Percentiles rank a stretch among this genome's conserved stretches.
Evolutionary conservation across 1,140 invertebrate genomes (phyloP).

Genomic region (Drosophila arizonae): DNA sequence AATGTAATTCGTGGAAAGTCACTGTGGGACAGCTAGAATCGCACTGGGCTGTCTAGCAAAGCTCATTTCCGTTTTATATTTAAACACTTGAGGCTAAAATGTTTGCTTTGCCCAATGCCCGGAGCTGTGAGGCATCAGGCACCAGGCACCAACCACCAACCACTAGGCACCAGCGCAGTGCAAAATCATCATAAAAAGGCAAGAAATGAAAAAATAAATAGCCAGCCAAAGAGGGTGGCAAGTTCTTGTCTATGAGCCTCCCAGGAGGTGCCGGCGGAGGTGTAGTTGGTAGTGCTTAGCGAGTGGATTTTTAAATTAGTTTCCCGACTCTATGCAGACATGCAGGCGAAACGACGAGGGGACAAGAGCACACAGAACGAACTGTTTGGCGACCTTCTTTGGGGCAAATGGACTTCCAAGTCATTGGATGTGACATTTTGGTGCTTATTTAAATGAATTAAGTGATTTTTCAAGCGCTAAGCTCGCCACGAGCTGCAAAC

Average conservation of each 20-base stretch:
- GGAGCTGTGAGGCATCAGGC: constrained; percentile 11
- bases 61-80: constrained; percentile 81
- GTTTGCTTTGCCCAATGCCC: constrained; percentile 69
- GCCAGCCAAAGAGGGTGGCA: constrained; percentile 7
- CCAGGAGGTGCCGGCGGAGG: constrained; percentile 5
- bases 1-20: constrained; percentile 40
- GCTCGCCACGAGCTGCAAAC: constrained; percentile 72
- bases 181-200: constrained; percentile 77
- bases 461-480: constrained; percentile 81
- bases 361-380: constrained; percentile 6
- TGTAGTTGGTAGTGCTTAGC: constrained; percentile 64
- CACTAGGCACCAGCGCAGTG: constrained; percentile 43
- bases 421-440: constrained; percentile 59
- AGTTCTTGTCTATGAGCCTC: constrained; percentile 2
- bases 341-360: constrained; percentile 22
- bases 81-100: constrained; percentile 81
- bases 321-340: constrained; percentile 55
- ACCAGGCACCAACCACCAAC: constrained; percentile 2
- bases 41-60: constrained; percentile 48
- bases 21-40: constrained; percentile 30
- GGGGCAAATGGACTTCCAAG: constrained; percentile 60
- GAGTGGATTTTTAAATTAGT: constrained; percentile 81
- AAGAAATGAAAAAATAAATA: constrained; percentile 79
- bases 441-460: constrained; percentile 81
- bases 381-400: constrained; percentile 48